A percentile compares a stretch with the other conserved stretches of the same genome.
These are phyloP conservation scores for Hemaris fuciformis DNA, from an alignment of 2,888 invertebrate genomes.

Conservation along the genomic window DNA sequence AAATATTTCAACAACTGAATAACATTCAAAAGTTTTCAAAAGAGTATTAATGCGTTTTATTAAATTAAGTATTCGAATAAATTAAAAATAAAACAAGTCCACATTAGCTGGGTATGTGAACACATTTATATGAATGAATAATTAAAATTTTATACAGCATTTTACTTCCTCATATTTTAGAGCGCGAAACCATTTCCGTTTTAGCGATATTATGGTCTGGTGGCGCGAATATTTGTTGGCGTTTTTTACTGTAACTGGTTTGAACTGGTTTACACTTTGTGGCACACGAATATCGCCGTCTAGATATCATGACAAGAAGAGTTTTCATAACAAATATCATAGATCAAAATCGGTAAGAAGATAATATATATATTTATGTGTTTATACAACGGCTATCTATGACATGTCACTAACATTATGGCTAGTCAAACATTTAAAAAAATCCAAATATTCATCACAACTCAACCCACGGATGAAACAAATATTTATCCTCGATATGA, in stretches of 20 bases:
- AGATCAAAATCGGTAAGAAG: not conserved
- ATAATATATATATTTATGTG: no score
- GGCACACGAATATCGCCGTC: not conserved
- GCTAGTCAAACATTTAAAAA: no score
- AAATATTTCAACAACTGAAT: no score
- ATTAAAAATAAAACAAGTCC: not conserved
- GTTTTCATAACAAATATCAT: not conserved
- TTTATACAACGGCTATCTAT: no score
- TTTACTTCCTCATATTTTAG: constrained; percentile 1
- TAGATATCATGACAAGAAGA: not conserved
- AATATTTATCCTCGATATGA: no score
- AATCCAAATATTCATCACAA: no score
- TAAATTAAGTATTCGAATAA: no score
- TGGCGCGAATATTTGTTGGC: not conserved
- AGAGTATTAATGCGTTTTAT: no score
- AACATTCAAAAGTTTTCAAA: no score
- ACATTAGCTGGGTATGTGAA: not conserved
- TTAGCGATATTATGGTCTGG: not conserved
- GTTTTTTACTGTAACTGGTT: not conserved
- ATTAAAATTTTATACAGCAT: not conserved
- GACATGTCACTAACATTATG: no score
- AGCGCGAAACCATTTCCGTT: not conserved
- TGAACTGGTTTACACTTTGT: not conserved
- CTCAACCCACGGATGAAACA: no score
- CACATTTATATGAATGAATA: not conserved